Base-by-base conservation (phyloP, 2,888 invertebrate genomes). In the Plagodis dolabraria region DNA sequence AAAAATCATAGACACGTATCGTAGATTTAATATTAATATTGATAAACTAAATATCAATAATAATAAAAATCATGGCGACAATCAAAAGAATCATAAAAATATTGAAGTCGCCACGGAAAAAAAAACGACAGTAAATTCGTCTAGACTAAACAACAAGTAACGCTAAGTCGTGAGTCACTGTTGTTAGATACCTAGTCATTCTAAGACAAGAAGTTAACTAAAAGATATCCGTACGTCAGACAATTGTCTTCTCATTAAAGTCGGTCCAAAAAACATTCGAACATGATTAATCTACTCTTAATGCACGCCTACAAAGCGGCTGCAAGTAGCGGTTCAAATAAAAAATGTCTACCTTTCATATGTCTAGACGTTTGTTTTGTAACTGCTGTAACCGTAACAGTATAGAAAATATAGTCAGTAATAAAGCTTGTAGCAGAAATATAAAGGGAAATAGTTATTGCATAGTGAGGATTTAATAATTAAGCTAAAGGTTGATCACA, bases 331-430 rank as follows among this genome's bases (percentile, higher is more conserved):
- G 75, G 71, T 62, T 71, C 68, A 64, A 73, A 77, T 82, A 85
- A 87, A 83, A 86, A 85, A 82, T 79, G 85, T 84, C 82, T 83
- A 79, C 76, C 77, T 80, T 75, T 73, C 79, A 77, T 81, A 68
- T 73, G 85, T 87, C 86, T 86, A 86, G 86, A 85, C 84, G 64
- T 57, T 67, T 70, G 74, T 86, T 77, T 82, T 77, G 84, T 81
- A 82, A 83, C 56, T 46, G 53, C 60, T 57, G 45, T 56, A 45
- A 57, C 60, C 64, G 60, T 66, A 50, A 6, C 10, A 33, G 11
- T 33, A 33, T 48, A 34, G 0, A 57, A 34, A 7, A 10, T 43
- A 33, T 0, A 33, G 34, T 22, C 53, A 58, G 58, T 58, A 38
- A 10, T 22, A 8, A n/a, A 58, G 35, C 35, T 57, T 5, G 4